Conservation (phyloP, 2,888 invertebrate species). For the Cistogaster globosa region DNA sequence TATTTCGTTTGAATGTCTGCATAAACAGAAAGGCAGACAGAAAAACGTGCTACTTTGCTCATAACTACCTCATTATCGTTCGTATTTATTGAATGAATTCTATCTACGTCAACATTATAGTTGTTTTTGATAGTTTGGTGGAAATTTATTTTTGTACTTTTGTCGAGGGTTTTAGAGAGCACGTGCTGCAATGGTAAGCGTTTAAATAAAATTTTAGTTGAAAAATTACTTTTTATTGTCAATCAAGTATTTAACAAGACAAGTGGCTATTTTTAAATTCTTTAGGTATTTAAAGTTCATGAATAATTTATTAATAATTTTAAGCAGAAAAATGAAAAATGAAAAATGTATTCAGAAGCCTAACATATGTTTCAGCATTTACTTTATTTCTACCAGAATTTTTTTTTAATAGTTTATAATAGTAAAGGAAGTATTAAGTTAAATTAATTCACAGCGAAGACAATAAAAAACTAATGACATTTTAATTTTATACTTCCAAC, state of each 20-base stretch:
- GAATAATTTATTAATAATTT: too few species aligned
- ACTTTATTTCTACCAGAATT: slow-evolving; percentile 2
- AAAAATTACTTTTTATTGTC: slow-evolving; percentile 10
- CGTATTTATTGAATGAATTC: background rate
- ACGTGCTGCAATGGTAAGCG: slow-evolving; percentile 51
- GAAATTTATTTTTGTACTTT: slow-evolving; percentile 25
- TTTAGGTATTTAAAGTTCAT: slow-evolving; percentile 11
- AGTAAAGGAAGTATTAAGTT: slow-evolving; percentile 19
- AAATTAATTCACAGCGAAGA: background rate
- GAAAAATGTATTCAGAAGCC: slow-evolving; percentile 14
- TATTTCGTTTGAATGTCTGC: slow-evolving; percentile 20
- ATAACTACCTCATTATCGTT: slow-evolving; percentile 18
- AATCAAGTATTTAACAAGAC: slow-evolving; percentile 29
- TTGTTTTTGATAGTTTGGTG: slow-evolving; percentile 34
- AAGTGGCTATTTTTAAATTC: slow-evolving; percentile 34
- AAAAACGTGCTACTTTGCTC: background rate
- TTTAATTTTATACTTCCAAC: slow-evolving; percentile 50
- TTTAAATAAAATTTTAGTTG: slow-evolving; percentile 37
- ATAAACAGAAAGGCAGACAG: background rate
- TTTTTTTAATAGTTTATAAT: slow-evolving; percentile 42
- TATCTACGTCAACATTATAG: too few species aligned
- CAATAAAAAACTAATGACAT: slow-evolving; percentile 29
- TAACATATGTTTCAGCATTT: background rate
- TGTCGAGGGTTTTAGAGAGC: slow-evolving; percentile 2
- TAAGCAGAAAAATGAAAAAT: too few species aligned